Evolutionary conservation across 2,888 invertebrate species (phyloP).

Genomic region (Brenthis ino): DNA sequence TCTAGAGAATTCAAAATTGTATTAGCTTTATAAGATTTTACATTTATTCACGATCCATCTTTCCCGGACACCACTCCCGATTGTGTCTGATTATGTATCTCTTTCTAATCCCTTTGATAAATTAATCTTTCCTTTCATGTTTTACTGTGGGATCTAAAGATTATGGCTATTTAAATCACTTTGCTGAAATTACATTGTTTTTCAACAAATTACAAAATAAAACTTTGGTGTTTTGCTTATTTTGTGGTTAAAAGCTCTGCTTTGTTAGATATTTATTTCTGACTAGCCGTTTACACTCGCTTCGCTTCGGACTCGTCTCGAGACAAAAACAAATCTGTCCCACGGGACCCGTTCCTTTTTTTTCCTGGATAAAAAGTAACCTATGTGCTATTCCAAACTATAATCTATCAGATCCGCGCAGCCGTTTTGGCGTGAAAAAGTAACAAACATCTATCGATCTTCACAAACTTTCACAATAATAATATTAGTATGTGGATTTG

Average conservation of each 20-base stretch:
- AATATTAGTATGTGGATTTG: no score
- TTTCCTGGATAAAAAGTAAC: no score
- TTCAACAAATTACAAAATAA: slow-evolving; percentile 6
- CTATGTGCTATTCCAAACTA: no score
- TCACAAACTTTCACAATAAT: no score
- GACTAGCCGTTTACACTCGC: no score
- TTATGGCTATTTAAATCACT: slow-evolving; percentile 24
- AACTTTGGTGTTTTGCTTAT: background rate
- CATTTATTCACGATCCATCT: slow-evolving; percentile 15
- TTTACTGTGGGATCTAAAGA: slow-evolving; percentile 21
- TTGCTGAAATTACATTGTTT: slow-evolving; percentile 24
- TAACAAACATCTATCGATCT: no score
- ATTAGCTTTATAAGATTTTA: background rate
- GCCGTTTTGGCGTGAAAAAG: no score
- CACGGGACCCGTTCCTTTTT: no score
- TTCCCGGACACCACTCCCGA: slow-evolving; percentile 17
- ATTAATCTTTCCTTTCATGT: slow-evolving; percentile 45
- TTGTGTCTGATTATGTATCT: slow-evolving; percentile 33
- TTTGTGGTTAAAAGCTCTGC: background rate
- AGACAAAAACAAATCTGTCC: no score
- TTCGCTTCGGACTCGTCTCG: no score
- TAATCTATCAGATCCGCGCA: no score
- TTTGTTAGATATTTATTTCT: no score
- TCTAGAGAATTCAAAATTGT: slow-evolving; percentile 12
- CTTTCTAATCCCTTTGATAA: slow-evolving; percentile 38